These are phyloP conservation scores for Megamerina dolium DNA, from an alignment of 2,888 invertebrate species.

Conservation along the genomic window DNA sequence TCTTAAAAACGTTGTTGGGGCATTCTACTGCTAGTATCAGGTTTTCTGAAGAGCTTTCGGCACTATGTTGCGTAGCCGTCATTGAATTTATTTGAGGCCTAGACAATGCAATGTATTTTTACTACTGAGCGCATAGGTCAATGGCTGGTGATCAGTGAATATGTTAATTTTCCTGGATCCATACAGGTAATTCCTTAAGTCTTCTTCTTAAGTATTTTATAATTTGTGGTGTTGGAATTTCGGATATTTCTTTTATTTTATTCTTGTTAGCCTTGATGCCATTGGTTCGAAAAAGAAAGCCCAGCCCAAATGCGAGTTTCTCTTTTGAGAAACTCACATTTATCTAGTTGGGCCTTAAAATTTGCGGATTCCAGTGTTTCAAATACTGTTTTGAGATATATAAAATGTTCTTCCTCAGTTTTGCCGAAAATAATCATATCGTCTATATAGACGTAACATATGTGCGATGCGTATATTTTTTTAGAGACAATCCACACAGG, in stretches of 20 bases:
- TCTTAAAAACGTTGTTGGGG: no score
- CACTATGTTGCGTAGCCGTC: conserved; percentile 2
- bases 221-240: conserved; percentile 10
- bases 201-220: conserved; percentile 18
- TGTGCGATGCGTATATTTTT: no score
- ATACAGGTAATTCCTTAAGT: conserved; percentile 11
- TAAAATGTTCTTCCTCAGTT: conserved; percentile 2
- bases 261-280: conserved; percentile 15
- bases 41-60: no score
- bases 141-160: no score
- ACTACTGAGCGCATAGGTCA: no score
- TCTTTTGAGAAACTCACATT: no score
- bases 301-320: no score
- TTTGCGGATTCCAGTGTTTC: conserved; percentile 10
- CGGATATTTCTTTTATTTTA: conserved; percentile 10
- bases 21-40: no score
- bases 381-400: conserved; percentile 5
- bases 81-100: conserved; percentile 8
- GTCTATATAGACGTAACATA: conserved; percentile 7
- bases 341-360: no score
- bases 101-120: conserved; percentile 11
- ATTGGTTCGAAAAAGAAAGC: conserved; percentile 10
- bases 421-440: conserved; percentile 21
- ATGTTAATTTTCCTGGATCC: conserved; percentile 8
- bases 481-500: no score